A percentile compares a stretch with the other conserved stretches of the same genome.
Evolutionary conservation across 1,140 invertebrate species (phyloP).

Genomic region (Zaprionus inermis): DNA sequence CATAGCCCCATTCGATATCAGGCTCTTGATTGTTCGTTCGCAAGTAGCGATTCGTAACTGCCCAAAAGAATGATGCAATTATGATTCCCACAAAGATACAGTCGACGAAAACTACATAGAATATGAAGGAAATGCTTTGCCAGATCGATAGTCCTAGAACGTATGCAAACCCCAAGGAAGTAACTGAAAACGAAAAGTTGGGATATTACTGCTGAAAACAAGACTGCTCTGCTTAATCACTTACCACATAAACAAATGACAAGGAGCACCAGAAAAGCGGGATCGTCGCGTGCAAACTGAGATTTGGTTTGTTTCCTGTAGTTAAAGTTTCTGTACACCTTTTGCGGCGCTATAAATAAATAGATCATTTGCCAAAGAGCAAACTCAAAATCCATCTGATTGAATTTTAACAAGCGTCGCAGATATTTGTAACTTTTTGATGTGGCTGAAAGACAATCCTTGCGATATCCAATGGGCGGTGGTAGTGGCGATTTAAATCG

Average conservation of each 20-base stretch:
- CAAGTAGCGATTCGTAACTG: slow-evolving; percentile 92
- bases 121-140: slow-evolving; percentile 93
- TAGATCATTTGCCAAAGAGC: slow-evolving; percentile 99
- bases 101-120: slow-evolving; percentile 97
- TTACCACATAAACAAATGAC: slow-evolving; percentile 94
- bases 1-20: slow-evolving; percentile 99
- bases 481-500: slow-evolving; percentile 86
- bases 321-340: slow-evolving; percentile 99
- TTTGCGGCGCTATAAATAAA: slow-evolving; percentile 97
- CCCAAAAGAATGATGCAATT: slow-evolving; percentile 96
- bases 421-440: slow-evolving; percentile 97
- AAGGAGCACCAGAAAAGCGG: slow-evolving; percentile 97
- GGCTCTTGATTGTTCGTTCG: slow-evolving; percentile 88
- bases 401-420: slow-evolving; percentile 94
- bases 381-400: slow-evolving; percentile 99
- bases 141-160: slow-evolving; percentile 90
- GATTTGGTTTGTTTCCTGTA: slow-evolving; percentile 99
- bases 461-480: slow-evolving; percentile 86
- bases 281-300: slow-evolving; percentile 99
- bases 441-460: slow-evolving; percentile 92
- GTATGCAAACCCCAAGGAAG: slow-evolving; percentile 95
- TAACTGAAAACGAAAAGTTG: slow-evolving; percentile 87
- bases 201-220: background rate
- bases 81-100: slow-evolving; percentile 95
- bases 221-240: slow-evolving; percentile 61